Conservation (phyloP, 2,888 invertebrate genomes). For the Terebella lapidaria region DNA sequence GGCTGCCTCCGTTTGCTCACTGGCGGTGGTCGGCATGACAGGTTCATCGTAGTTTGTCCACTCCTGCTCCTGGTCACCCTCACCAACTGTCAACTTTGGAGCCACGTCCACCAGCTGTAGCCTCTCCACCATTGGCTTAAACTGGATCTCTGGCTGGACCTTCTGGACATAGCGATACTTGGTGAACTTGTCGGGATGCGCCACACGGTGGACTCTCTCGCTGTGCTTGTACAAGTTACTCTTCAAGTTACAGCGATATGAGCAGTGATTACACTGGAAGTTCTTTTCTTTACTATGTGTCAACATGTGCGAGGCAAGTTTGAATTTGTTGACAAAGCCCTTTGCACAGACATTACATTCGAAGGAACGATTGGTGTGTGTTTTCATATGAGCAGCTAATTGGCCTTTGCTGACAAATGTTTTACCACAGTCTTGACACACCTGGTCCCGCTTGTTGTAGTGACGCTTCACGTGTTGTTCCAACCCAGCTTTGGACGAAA, state of each 20-base stretch:
- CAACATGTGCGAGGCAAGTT: not conserved
- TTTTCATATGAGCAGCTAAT: not conserved
- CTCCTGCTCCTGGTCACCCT: not conserved
- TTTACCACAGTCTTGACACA: not conserved
- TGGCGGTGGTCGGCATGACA: not conserved
- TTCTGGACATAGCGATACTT: not conserved
- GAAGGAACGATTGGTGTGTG: not conserved
- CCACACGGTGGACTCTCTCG: not conserved
- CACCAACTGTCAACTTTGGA: no score
- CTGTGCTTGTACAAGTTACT: slow-evolving; percentile 1
- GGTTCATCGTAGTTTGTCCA: not conserved
- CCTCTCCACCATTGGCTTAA: not conserved
- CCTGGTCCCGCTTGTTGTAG: not conserved
- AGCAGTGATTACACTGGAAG: not conserved
- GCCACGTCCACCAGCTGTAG: not conserved
- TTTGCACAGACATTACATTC: not conserved
- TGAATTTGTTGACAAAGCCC: not conserved
- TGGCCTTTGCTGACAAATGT: not conserved
- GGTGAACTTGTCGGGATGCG: not conserved
- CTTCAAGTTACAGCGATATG: not conserved
- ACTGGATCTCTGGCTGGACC: not conserved
- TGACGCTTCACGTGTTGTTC: not conserved
- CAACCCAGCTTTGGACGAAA: not conserved
- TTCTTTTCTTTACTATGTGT: not conserved
- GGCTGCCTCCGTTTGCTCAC: not conserved